phyloP scores from a whole-genome alignment of 2,888 invertebrate species.

The Stratiomys singularior region DNA sequence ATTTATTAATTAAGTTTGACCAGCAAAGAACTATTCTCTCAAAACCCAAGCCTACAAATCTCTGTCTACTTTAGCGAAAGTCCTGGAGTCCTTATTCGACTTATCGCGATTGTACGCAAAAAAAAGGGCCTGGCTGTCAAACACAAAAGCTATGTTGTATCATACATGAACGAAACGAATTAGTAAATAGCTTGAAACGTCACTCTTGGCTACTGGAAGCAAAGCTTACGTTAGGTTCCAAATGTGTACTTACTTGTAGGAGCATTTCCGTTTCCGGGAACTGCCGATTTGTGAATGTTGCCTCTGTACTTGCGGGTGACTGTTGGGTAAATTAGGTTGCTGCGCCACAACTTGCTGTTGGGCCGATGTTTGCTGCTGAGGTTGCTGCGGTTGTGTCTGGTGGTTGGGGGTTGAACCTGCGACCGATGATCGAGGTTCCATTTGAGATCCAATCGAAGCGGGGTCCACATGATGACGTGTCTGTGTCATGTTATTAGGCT shows the following conservation, averaged over 20 bases:
- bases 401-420: conserved; percentile 18
- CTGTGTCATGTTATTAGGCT: conserved; percentile 51
- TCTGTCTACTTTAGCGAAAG: too few relatives aligned
- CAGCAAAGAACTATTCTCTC: too few relatives aligned
- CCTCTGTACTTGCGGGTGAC: conserved; percentile 26
- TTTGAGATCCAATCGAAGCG: conserved; percentile 41
- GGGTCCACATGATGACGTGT: conserved; percentile 51
- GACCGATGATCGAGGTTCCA: conserved; percentile 36
- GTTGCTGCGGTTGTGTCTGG: conserved; percentile 34
- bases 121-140: too few relatives aligned
- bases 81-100: too few relatives aligned
- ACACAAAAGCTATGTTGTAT: too few relatives aligned
- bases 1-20: too few relatives aligned
- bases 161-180: too few relatives aligned
- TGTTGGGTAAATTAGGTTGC: not conserved
- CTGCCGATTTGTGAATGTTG: conserved; percentile 45
- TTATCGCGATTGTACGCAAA: too few relatives aligned
- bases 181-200: too few relatives aligned
- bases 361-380: conserved; percentile 15
- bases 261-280: conserved; percentile 67
- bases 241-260: conserved; percentile 66
- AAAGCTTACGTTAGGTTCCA: too few relatives aligned
- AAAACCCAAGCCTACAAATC: too few relatives aligned
- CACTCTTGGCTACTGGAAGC: too few relatives aligned
- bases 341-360: conserved; percentile 29